Evolutionary conservation across 2,888 invertebrate species (phyloP).

Genomic region (Apodemia duryi): DNA sequence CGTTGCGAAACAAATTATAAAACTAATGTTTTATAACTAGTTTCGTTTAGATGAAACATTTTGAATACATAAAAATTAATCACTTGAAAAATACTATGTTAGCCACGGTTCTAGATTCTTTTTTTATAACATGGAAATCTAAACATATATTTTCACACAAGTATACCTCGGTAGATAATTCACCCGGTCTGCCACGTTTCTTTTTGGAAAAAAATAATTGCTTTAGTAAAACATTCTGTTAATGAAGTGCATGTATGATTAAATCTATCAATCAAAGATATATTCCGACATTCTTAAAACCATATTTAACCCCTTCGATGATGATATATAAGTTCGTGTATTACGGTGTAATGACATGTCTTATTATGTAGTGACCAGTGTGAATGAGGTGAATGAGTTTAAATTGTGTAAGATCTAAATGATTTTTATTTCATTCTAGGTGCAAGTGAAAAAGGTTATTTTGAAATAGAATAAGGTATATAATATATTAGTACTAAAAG

Average conservation of each 20-base stretch:
- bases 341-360: slow-evolving; percentile 2
- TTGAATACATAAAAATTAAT: slow-evolving; percentile 48
- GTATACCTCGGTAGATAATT: slow-evolving; percentile 86
- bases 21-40: slow-evolving; percentile 32
- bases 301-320: neutral
- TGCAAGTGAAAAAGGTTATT: neutral
- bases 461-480: slow-evolving; percentile 7
- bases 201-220: slow-evolving; percentile 79
- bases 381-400: neutral
- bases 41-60: slow-evolving; percentile 25
- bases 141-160: slow-evolving; percentile 74
- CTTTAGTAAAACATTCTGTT: slow-evolving; percentile 75
- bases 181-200: slow-evolving; percentile 88
- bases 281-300: neutral
- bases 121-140: slow-evolving; percentile 66
- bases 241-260: slow-evolving; percentile 53
- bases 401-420: neutral
- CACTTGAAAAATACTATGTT: slow-evolving; percentile 68
- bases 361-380: neutral
- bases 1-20: slow-evolving; percentile 33
- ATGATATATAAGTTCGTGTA: neutral
- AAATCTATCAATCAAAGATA: slow-evolving; percentile 31
- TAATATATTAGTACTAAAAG: neutral
- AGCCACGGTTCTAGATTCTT: slow-evolving; percentile 68
- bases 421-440: neutral